Percentiles rank a stretch among this genome's conserved stretches.
Conservation (phyloP, 2,888 invertebrate species). For the Tachystola acroxantha region DNA sequence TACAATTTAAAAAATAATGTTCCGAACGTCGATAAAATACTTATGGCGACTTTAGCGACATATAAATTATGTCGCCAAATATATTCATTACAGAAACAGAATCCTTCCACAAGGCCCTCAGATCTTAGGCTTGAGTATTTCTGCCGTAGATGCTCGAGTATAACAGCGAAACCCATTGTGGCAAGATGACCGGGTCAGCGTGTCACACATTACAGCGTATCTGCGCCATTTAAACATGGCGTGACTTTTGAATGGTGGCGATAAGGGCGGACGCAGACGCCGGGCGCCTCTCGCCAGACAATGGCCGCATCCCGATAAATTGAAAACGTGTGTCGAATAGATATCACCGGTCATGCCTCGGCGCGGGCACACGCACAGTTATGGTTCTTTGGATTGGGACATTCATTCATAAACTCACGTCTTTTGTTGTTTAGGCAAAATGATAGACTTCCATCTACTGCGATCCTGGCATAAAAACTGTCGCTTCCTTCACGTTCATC, state of each 20-base stretch:
- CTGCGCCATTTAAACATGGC: conserved; percentile 34
- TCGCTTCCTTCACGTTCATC: too few relatives aligned
- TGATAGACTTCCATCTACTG: too few relatives aligned
- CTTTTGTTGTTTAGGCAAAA: too few relatives aligned
- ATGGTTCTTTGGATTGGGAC: conserved; percentile 4
- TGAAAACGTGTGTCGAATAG: conserved; percentile 68
- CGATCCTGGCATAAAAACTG: too few relatives aligned
- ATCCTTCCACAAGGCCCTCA: too few relatives aligned
- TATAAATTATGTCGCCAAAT: too few relatives aligned
- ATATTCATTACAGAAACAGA: too few relatives aligned
- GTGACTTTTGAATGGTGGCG: conserved; percentile 46
- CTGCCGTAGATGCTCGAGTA: neutral
- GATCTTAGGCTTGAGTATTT: too few relatives aligned
- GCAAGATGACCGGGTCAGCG: conserved; percentile 10
- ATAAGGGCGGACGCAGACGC: conserved; percentile 37
- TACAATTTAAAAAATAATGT: too few relatives aligned
- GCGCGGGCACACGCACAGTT: conserved; percentile 13
- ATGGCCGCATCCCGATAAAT: conserved; percentile 50
- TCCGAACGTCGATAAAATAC: too few relatives aligned
- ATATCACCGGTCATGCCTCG: conserved; percentile 24
- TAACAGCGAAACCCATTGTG: conserved; percentile 7
- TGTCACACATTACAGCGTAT: conserved; percentile 30
- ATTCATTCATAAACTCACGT: too few relatives aligned
- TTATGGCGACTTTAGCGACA: too few relatives aligned
- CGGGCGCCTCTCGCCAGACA: conserved; percentile 35